Evolutionary conservation across 2,797 vertebrate genomes (phyloP).

Genomic region (Spea hammondii): DNA sequence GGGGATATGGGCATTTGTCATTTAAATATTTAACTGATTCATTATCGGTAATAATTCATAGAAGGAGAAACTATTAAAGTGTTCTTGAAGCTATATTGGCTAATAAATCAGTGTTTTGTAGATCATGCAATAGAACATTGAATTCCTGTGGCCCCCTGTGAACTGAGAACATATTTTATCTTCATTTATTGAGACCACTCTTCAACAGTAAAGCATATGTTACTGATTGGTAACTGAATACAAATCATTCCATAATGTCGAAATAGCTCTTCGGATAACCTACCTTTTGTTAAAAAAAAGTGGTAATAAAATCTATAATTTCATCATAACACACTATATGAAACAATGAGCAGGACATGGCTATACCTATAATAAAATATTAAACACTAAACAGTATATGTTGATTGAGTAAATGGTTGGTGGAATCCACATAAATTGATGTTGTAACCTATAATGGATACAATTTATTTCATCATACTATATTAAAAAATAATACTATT

Average conservation of each 20-base stretch:
- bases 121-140: background rate
- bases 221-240: background rate
- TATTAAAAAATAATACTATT: too few relatives aligned
- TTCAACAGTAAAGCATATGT: background rate
- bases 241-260: background rate
- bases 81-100: background rate
- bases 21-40: background rate
- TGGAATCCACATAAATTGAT: too few relatives aligned
- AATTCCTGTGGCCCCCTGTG: background rate
- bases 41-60: background rate
- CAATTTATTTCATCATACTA: too few relatives aligned
- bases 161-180: background rate
- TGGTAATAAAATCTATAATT: background rate
- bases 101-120: background rate
- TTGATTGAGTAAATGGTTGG: too few relatives aligned
- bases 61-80: background rate
- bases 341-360: background rate
- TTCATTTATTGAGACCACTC: background rate
- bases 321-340: background rate
- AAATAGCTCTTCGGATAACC: background rate
- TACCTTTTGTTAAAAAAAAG: background rate
- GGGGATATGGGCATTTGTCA: background rate
- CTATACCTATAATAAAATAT: too few relatives aligned
- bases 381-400: too few relatives aligned
- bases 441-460: too few relatives aligned